Conservation (phyloP, 2,113 vertebrate species). For the Ciconia boyciana region DNA sequence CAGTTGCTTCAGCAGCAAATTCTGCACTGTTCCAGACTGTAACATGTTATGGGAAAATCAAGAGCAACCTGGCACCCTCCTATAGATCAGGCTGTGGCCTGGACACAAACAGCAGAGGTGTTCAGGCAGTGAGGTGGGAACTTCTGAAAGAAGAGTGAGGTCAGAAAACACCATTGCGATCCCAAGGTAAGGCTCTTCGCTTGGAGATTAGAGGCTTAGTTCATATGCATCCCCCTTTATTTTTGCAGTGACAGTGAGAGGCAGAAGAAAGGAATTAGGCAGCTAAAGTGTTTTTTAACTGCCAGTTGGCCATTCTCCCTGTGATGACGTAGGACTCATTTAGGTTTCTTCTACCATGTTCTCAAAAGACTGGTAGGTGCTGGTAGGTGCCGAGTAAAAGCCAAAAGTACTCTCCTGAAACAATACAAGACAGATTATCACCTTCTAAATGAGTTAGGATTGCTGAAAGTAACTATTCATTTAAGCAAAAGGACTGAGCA, state of each 20-base stretch:
- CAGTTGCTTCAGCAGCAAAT: background rate
- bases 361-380: background rate
- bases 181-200: background rate
- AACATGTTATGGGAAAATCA: background rate
- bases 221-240: background rate
- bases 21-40: background rate
- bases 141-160: background rate
- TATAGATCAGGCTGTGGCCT: background rate
- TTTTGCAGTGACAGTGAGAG: background rate
- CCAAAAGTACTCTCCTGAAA: background rate
- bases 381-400: background rate
- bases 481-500: background rate
- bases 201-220: background rate
- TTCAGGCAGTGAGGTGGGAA: background rate
- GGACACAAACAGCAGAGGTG: background rate
- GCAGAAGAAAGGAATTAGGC: background rate
- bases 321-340: background rate
- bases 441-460: background rate
- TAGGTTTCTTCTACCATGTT: background rate
- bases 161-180: background rate
- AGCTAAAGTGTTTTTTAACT: background rate
- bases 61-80: background rate
- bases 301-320: background rate
- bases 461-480: background rate
- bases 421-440: background rate